Evolutionary conservation across 2,113 vertebrate genomes (phyloP), one percentile per base, ranked within the genome.

Genomic region (Ceyx cyanopectus): DNA sequence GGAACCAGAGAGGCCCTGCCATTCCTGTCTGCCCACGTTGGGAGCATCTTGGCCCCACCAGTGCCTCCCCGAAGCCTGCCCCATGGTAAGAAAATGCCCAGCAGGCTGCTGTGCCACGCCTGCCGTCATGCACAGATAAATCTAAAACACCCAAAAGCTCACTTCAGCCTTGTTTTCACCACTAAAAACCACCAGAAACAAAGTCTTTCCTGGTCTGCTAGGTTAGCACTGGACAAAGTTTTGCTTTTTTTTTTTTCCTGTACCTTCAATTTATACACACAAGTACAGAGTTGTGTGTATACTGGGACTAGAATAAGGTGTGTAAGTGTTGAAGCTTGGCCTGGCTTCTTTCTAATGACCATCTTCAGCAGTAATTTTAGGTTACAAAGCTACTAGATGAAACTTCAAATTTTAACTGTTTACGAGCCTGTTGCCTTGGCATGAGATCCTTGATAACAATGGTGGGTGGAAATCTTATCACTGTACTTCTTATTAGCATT

Each of bases 1-100:
- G 98, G 99, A 94, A 98, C 98, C 96, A 97, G 97, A 94, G 99
- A 99, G 96, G 97, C 98, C 63, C 97, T 98, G 96, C 98, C 98
- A 93, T 99, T 99, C 97, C 97, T 98, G 97, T 98, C 98, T 90
- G 95, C 98, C 92, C 98, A 99, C 69, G 97, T 97, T 87, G 98
- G 98, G 97, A 98, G 94, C 82, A 97, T 97, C 80, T 97, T 98
- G 97, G 98, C 97, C 94, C 98, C 99, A 89, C 98, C 98, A 92
- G 98, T 98, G 90, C 98, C 99, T 96, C 98, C 98, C 94, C 97
- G 98, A 97, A 99, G 98, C 96, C 98, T 99, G 92, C 97, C 98
- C 90, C 98, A 98, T 97, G 98, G 99, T 99, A 98, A 97, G 98
- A 96, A 97, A 75, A 53, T 50, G 68, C 94, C 96, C 94, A 97